phyloP scores from a whole-genome alignment of 2,797 vertebrate species.

The Lepilemur septentrionalis region DNA sequence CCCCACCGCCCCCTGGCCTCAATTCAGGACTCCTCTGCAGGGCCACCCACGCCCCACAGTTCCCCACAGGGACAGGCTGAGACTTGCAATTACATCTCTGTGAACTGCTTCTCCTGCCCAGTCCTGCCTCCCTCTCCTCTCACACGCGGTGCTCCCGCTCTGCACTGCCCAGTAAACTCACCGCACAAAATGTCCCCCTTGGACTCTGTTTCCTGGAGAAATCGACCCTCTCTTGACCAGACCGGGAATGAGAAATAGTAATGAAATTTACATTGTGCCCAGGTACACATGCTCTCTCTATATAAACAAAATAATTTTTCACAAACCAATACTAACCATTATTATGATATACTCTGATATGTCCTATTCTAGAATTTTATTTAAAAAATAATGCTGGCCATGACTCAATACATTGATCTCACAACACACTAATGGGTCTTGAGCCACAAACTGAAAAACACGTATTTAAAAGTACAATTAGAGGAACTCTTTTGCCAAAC shows the following conservation, averaged over 20 bases:
- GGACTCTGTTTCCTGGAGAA: not conserved
- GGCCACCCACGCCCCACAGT: not conserved
- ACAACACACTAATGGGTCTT: not conserved
- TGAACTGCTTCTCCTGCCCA: not conserved
- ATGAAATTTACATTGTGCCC: not conserved
- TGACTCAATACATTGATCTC: not conserved
- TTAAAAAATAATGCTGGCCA: not conserved
- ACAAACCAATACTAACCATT: not conserved
- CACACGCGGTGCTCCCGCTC: not conserved
- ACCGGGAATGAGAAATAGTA: not conserved
- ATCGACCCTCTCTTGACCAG: not conserved
- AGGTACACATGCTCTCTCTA: not conserved
- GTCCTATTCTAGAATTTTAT: not conserved
- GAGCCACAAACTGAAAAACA: not conserved
- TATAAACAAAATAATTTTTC: not conserved
- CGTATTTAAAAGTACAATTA: not conserved
- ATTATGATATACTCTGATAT: not conserved
- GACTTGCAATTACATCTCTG: not conserved
- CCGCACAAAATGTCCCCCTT: not conserved
- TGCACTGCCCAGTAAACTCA: not conserved
- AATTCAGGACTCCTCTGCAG: not conserved
- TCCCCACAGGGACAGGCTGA: not conserved
- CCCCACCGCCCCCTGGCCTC: accelerated
- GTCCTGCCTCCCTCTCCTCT: not conserved
- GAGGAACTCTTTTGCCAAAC: not conserved